A percentile compares a stretch with the other conserved stretches of the same genome.
These are phyloP conservation scores for Heliconius eleuchia DNA, from an alignment of 1,140 invertebrate species.

Conservation along the genomic window DNA sequence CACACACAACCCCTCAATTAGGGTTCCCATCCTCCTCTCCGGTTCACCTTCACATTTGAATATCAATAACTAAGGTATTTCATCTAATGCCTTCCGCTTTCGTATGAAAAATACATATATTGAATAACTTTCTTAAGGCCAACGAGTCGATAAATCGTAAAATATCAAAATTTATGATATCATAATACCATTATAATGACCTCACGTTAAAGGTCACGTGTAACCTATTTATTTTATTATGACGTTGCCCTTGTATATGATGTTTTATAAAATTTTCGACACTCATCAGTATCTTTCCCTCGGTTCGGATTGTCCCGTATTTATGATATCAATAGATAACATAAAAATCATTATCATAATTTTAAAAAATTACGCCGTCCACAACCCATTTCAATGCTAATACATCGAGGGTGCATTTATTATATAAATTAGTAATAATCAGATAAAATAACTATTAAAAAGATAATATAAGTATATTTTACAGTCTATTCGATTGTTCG, in stretches of 20 bases:
- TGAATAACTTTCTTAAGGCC: constrained; percentile 73
- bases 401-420: neutral
- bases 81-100: constrained; percentile 71
- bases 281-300: neutral
- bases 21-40: constrained; percentile 70
- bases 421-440: constrained; percentile 11
- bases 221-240: constrained; percentile 73
- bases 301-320: neutral
- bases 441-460: neutral
- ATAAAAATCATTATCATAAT: neutral
- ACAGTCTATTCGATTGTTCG: constrained; percentile 53
- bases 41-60: constrained; percentile 66
- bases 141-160: constrained; percentile 71
- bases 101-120: constrained; percentile 47
- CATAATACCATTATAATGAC: constrained; percentile 64
- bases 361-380: neutral
- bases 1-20: constrained; percentile 58
- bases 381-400: neutral
- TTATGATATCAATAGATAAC: too few relatives aligned
- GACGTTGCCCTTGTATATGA: constrained; percentile 70
- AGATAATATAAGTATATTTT: constrained; percentile 7
- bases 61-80: constrained; percentile 53
- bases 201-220: constrained; percentile 67
- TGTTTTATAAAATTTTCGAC: constrained; percentile 41
- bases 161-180: constrained; percentile 67